Evolutionary conservation across 2,113 vertebrate genomes (phyloP).

Genomic region (Cinclus mexicanus): DNA sequence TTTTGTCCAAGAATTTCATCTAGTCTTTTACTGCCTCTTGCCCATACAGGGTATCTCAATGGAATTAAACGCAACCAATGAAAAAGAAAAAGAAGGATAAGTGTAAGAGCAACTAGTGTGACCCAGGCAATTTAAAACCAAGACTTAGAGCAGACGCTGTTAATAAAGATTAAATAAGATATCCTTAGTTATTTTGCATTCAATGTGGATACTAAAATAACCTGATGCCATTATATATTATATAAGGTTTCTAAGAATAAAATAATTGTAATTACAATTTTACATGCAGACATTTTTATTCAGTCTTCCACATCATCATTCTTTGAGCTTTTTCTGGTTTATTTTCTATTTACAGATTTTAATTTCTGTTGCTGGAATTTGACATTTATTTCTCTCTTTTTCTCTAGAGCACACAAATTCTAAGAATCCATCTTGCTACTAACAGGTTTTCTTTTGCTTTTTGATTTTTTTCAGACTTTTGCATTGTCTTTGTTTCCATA

Average conservation of each 20-base stretch:
- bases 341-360: conserved; percentile 39
- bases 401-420: conserved; percentile 81
- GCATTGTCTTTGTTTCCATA: conserved; percentile 37
- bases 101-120: neutral
- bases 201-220: neutral
- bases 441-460: conserved; percentile 84
- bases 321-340: conserved; percentile 14
- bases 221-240: neutral
- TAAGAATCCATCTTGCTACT: conserved; percentile 87
- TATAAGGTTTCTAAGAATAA: neutral
- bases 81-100: neutral
- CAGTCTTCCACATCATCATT: conserved; percentile 22
- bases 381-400: conserved; percentile 69
- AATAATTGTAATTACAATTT: neutral
- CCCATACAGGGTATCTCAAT: neutral
- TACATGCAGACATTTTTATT: neutral
- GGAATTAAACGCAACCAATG: neutral
- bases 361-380: conserved; percentile 79
- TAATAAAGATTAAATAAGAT: neutral
- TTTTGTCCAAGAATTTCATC: neutral
- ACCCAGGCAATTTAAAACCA: neutral
- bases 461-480: conserved; percentile 47
- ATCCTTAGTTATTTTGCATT: neutral
- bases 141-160: neutral
- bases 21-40: neutral